Conservation (phyloP, 1,140 invertebrate genomes). For the Helicoverpa zea region DNA sequence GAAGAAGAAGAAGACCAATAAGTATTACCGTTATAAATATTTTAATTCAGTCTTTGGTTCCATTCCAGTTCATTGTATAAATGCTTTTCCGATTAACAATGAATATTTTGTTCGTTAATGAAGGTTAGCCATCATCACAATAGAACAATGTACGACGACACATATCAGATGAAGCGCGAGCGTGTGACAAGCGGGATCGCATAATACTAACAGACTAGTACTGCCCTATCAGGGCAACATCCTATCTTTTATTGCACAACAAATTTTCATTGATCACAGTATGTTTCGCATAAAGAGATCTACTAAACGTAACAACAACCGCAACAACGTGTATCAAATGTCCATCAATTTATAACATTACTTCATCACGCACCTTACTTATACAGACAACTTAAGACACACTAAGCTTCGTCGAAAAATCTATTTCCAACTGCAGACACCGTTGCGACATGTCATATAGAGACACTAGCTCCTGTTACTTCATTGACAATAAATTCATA, state of each 20-base stretch:
- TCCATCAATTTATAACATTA: constrained; percentile 44
- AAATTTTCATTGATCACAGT: constrained; percentile 77
- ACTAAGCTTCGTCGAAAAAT: constrained; percentile 36
- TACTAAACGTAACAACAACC: constrained; percentile 58
- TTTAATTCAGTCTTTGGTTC: constrained; percentile 83
- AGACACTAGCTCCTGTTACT: constrained; percentile 13
- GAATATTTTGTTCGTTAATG: constrained; percentile 71
- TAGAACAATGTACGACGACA: constrained; percentile 56
- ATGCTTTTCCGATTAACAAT: constrained; percentile 67
- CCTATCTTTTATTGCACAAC: constrained; percentile 75
- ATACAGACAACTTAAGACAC: constrained; percentile 30
- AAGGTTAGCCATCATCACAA: constrained; percentile 53
- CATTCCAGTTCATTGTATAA: constrained; percentile 77
- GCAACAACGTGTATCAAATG: constrained; percentile 45
- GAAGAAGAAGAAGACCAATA: constrained; percentile 67
- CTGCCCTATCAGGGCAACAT: constrained; percentile 62
- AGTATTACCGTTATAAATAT: constrained; percentile 81
- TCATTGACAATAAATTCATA: constrained; percentile 27
- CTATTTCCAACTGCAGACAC: constrained; percentile 39
- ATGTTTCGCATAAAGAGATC: constrained; percentile 71
- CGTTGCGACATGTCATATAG: constrained; percentile 25
- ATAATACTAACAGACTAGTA: constrained; percentile 69
- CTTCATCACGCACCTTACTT: constrained; percentile 36
- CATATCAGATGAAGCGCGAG: constrained; percentile 67
- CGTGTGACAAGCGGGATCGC: constrained; percentile 41